Conservation (phyloP, 2,113 vertebrate species). For the Anseranas semipalmata region DNA sequence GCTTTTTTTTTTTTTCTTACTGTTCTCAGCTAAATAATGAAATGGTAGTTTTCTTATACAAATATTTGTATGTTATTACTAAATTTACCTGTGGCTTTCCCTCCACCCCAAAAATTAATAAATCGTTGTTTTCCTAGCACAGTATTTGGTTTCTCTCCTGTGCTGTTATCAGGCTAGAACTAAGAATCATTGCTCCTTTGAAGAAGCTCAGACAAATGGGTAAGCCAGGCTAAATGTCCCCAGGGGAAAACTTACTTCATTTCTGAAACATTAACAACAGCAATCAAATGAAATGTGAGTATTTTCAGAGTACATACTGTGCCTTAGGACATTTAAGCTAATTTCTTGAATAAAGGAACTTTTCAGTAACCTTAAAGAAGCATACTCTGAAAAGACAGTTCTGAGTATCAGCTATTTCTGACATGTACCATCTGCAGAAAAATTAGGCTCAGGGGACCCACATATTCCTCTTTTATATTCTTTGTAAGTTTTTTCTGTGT, state of each 20-base stretch:
- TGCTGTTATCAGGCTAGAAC: slow-evolving; percentile 49
- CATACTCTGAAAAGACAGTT: slow-evolving; percentile 57
- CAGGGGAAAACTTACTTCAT: slow-evolving; percentile 69
- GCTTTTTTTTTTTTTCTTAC: not conserved
- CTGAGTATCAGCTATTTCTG: slow-evolving; percentile 65
- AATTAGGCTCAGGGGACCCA: slow-evolving; percentile 22
- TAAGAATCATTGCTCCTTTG: slow-evolving; percentile 54
- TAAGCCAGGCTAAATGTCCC: slow-evolving; percentile 61
- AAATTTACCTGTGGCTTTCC: slow-evolving; percentile 44
- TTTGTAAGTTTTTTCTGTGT: not conserved
- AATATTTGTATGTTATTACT: slow-evolving; percentile 6
- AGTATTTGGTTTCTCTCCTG: slow-evolving; percentile 29
- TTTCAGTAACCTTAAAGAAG: slow-evolving; percentile 74
- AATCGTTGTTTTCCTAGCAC: not conserved
- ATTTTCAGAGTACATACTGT: slow-evolving; percentile 74
- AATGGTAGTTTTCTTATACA: slow-evolving; percentile 20
- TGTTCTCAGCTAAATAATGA: slow-evolving; percentile 15
- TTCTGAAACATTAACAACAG: slow-evolving; percentile 77
- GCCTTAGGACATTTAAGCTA: slow-evolving; percentile 74
- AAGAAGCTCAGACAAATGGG: slow-evolving; percentile 69
- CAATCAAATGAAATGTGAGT: slow-evolving; percentile 78
- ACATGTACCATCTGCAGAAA: slow-evolving; percentile 52
- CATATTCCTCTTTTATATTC: not conserved
- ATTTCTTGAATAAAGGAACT: slow-evolving; percentile 74
- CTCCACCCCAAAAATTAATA: slow-evolving; percentile 4